phyloP scores from a whole-genome alignment of 2,113 vertebrate species.

The Megaceryle maxima region DNA sequence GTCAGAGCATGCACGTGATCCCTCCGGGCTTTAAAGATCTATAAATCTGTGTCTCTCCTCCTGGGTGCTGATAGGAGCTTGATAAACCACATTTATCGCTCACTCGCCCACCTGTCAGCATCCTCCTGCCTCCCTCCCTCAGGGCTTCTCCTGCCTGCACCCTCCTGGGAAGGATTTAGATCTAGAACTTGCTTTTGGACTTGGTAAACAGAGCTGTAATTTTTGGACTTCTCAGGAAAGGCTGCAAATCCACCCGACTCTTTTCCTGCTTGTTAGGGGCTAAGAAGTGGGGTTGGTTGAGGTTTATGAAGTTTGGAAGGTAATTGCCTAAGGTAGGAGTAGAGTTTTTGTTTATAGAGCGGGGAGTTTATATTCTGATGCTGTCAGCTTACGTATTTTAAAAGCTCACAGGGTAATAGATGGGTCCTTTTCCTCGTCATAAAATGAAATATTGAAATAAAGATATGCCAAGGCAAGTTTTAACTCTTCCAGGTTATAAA shows the following conservation, averaged over 20 bases:
- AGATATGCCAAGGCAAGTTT: not conserved
- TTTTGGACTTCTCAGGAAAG: not conserved
- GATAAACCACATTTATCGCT: not conserved
- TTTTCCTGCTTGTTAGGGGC: not conserved
- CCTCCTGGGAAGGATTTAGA: not conserved
- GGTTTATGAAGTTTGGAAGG: not conserved
- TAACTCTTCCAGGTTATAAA: constrained; percentile 56
- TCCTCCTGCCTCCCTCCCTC: not conserved
- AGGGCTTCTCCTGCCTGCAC: not conserved
- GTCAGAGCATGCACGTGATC: not conserved
- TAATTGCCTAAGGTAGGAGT: not conserved
- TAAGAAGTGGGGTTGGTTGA: not conserved
- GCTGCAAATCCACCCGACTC: not conserved
- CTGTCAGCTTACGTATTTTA: not conserved
- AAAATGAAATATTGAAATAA: constrained; percentile 44
- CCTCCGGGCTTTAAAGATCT: not conserved
- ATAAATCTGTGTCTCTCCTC: not conserved
- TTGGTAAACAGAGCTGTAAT: not conserved
- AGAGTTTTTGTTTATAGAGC: not conserved
- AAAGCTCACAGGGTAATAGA: not conserved
- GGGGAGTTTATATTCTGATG: not conserved
- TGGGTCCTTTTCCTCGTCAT: not conserved
- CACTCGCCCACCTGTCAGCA: not conserved
- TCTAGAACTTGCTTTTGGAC: not conserved
- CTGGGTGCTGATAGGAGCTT: not conserved